Base-by-base conservation (phyloP, 2,797 vertebrate genomes). In the Gephyroberyx darwinii region DNA sequence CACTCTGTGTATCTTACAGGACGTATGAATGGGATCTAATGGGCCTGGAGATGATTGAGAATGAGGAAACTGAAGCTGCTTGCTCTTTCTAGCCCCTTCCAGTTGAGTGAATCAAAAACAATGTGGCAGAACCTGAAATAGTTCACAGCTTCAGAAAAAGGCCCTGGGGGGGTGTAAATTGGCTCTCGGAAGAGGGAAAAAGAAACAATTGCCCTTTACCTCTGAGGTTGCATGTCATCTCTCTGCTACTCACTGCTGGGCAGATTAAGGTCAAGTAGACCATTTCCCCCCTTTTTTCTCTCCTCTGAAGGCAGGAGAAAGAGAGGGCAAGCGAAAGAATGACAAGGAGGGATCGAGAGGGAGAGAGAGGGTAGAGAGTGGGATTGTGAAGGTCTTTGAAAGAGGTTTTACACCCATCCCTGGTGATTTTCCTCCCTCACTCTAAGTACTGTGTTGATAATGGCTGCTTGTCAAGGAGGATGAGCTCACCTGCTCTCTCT, bases 241-340 rank as follows among this genome's bases (percentile, higher is more conserved):
- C 88, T 91, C 76, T 85, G 86, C 90, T 88, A 90, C 89, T 92
- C 87, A 91, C 91, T 89, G 81, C 89, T 88, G 91, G 91, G 90
- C 91, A 91, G 90, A 94, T 93, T 94, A 94, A 93, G 93, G 92
- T 94, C 92, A 93, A 93, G 89, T 93, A 91, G 89, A 91, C 86
- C 88, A 78, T 72, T 75, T 82, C 84, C 68, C 75, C 61, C 56
- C 63, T 52, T 66, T 74, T 77, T 8, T 8, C 65, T 80, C 75
- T 73, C 31, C 71, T 89, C 87, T 84, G 83, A 86, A 82, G 86
- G 85, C 56, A 59, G 56, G 59, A 52, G 68, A 66, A 37, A 71
- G 51, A 33, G 51, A 65, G 72, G 43, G 80, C 16, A 59, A 84
- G 83, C 80, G 81, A 85, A 89, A 89, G 83, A 88, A 88, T 84